Percentiles rank a stretch among this genome's conserved stretches.
Conservation (phyloP, 2,888 invertebrate species). For the Dione juno region DNA sequence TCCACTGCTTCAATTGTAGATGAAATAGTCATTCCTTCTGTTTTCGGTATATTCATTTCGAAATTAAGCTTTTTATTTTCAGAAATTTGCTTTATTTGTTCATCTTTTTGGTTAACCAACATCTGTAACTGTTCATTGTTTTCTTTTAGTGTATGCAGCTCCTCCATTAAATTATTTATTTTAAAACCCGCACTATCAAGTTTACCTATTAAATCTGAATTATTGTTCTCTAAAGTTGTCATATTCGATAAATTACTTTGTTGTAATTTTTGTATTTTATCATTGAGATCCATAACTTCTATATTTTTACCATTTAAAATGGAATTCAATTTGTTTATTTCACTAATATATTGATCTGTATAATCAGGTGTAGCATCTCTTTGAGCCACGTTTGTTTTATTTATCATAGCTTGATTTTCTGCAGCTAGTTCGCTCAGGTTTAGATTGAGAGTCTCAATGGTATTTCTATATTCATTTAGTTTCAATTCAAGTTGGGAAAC, state of each 20-base stretch:
- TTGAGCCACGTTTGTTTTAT: conserved; percentile 55
- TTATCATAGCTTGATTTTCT: conserved; percentile 64
- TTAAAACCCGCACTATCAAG: conserved; percentile 52
- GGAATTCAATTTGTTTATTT: conserved; percentile 83
- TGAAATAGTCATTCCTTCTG: conserved; percentile 78
- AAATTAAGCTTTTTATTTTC: conserved; percentile 70
- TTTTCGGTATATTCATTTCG: conserved; percentile 80
- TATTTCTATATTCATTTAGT: conserved; percentile 65
- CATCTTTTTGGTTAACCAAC: conserved; percentile 62
- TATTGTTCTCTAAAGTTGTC: conserved; percentile 60
- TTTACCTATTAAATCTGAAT: conserved; percentile 66
- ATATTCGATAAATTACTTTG: conserved; percentile 54
- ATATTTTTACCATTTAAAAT: conserved; percentile 77
- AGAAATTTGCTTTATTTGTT: conserved; percentile 66
- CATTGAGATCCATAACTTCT: conserved; percentile 68
- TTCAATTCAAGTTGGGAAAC: conserved; percentile 66
- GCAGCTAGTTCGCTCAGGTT: conserved; percentile 66
- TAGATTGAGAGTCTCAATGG: conserved; percentile 62
- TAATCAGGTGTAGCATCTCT: conserved; percentile 63
- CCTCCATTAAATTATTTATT: conserved; percentile 53
- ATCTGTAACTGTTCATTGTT: conserved; percentile 60
- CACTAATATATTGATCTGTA: conserved; percentile 78
- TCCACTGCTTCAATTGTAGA: conserved; percentile 73
- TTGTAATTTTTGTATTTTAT: conserved; percentile 60
- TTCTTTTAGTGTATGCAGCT: conserved; percentile 55